Base-by-base conservation (phyloP, 2,797 vertebrate genomes). In the Ciconia nigra region DNA sequence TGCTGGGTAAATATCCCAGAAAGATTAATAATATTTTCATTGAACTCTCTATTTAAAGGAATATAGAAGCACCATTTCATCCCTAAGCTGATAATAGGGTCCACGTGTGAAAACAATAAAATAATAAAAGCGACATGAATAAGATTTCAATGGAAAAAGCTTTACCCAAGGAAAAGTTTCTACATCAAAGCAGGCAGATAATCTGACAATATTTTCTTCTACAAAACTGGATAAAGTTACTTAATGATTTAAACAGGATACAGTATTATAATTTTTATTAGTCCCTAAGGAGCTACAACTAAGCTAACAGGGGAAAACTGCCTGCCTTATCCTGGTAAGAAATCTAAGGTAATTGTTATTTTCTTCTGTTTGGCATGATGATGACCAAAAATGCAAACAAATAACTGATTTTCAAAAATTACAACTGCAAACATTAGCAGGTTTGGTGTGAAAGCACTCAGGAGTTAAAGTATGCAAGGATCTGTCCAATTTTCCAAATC, bases 1-100 rank as follows among this genome's bases (percentile, higher is more conserved):
- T 93, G 89, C 96, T 87, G 59, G 87, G 88, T 96, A 98, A 98
- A 97, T 94, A 96, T 58, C 70, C 73, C 70, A 92, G 88, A 89
- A 97, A 97, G 91, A 97, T 96, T 91, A 97, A 97, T 93, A 96
- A 95, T 89, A 94, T 97, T 97, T 98, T 93, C 91, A 95, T 58
- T 97, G 83, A 95, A 69, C 42, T 93, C 84, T 80, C 59, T 84
- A 7, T 92, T 97, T 96, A 90, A 89, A 94, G 63, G 78, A 85
- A 93, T 93, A 96, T 15, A 83, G 88, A 93, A 92, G 82, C 58
- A 90, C 42, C 35, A 82, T 97, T 97, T 96, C 80, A 94, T 87
- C 74, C 76, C 49, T 94, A 92, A 97, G 81, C 95, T 95, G 94
- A 94, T 97, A 97, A 97, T 93, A 94, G 62, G 39, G 85, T 88